Evolutionary conservation across 2,888 invertebrate species (phyloP).

Genomic region (Cerastoderma edule): DNA sequence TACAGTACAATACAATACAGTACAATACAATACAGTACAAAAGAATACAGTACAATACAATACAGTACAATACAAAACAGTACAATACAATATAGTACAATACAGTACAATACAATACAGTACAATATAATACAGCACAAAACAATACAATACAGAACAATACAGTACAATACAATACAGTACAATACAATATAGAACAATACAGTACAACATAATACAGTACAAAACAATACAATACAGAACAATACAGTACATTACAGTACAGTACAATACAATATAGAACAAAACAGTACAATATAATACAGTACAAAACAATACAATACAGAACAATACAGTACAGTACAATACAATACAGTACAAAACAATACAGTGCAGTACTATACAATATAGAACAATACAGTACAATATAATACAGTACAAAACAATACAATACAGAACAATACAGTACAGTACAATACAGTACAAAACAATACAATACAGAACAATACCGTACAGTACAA

Average conservation of each 20-base stretch:
- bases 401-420: no score
- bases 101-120: slow-evolving; percentile 52
- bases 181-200: no score
- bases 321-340: slow-evolving; percentile 6
- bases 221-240: slow-evolving; percentile 39
- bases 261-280: no score
- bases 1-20: slow-evolving; percentile 53
- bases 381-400: no score
- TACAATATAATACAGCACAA: slow-evolving; percentile 50
- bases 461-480: no score
- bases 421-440: no score
- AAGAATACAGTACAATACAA: slow-evolving; percentile 56
- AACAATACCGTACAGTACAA: no score
- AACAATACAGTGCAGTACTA: no score
- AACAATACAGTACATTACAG: no score
- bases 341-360: background rate
- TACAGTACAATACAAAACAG: slow-evolving; percentile 58
- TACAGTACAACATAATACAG: no score
- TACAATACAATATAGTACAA: slow-evolving; percentile 55
- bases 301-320: slow-evolving; percentile 25
- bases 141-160: slow-evolving; percentile 49
- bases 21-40: slow-evolving; percentile 57
- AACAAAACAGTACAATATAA: slow-evolving; percentile 42
- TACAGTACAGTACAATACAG: no score
- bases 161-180: slow-evolving; percentile 47